Percentiles rank a stretch among this genome's conserved stretches.
These are phyloP conservation scores for Sandelia bainsii DNA, from an alignment of 2,797 vertebrate genomes.

Conservation along the genomic window DNA sequence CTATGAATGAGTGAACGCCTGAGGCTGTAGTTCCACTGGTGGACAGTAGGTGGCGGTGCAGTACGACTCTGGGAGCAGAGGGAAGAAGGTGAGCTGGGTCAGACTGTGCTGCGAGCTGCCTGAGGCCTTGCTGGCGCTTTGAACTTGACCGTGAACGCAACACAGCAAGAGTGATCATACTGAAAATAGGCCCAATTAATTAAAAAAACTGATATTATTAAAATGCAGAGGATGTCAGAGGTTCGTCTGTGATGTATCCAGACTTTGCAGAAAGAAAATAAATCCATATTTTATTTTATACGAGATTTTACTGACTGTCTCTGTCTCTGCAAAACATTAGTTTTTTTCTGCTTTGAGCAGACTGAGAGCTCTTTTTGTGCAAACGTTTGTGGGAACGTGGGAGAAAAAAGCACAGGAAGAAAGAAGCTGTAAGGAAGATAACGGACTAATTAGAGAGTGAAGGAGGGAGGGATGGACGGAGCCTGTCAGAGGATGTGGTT, in stretches of 20 bases:
- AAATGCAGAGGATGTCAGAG: not conserved
- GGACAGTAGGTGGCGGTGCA: conserved; percentile 52
- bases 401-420: conserved; percentile 35
- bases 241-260: not conserved
- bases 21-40: accelerated
- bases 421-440: conserved; percentile 57
- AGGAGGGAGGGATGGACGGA: conserved; percentile 69
- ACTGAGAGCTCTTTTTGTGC: conserved; percentile 36
- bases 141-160: conserved; percentile 80
- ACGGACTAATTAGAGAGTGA: conserved; percentile 74
- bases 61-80: not conserved
- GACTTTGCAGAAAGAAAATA: not conserved
- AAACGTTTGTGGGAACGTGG: conserved; percentile 45
- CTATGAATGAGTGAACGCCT: not conserved
- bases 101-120: conserved; percentile 10
- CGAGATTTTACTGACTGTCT: not conserved
- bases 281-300: not conserved
- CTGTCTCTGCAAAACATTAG: not conserved
- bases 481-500: conserved; percentile 77
- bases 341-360: not conserved
- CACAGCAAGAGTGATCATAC: conserved; percentile 2
- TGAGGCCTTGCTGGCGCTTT: conserved; percentile 51
- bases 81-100: conserved; percentile 33
- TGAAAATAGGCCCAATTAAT: not conserved
- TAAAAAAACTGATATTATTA: not conserved